Evolutionary conservation across 2,888 invertebrate species (phyloP), one percentile per base, ranked within the genome.

Genomic region (Metacarcinus magister): DNA sequence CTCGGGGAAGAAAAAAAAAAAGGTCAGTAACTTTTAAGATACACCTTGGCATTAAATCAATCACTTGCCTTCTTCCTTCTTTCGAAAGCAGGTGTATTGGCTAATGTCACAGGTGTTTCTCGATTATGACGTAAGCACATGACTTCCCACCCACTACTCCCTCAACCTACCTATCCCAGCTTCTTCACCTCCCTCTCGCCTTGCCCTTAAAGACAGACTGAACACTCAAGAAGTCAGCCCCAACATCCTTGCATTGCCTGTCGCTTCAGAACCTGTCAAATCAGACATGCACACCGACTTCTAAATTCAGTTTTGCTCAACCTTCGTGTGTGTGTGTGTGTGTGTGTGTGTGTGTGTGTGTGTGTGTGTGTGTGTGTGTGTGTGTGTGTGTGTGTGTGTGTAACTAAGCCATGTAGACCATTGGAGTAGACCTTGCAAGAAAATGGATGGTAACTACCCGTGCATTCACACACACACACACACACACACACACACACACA

Each of bases 31-130:
- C 75, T 75, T 75, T 28, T 75, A 75, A 75, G 23, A 28, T 10
- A 87, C 19, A 87, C 87, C 87, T 87, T 87, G 87, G 16, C 87
- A 87, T 87, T 87, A 87, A 75, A 87, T 87, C 39, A 87, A 87
- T 87, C 39, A 87, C 87, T 39, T 87, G 39, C 39, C 39, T 87
- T 39, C 39, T 87, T 87, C 87, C 32, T 87, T 39, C 32, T 87
- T 87, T 39, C 32, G 87, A 87, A 32, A 87, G 87, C 87, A 87
- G 16, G 39, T 87, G 87, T 39, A 19, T 10, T 87, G 87, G 87
- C 3, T 87, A 87, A 87, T 87, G 87, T 87, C 87, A 87, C 87
- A 39, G 87, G 39, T 87, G 39, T 87, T 87, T 39, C 39, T 87
- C 39, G 39, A 32, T 1, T 39, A 19, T 87, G 87, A 39, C 7